Conservation (phyloP, 1,140 invertebrate species). For the Plutomurus gul region DNA sequence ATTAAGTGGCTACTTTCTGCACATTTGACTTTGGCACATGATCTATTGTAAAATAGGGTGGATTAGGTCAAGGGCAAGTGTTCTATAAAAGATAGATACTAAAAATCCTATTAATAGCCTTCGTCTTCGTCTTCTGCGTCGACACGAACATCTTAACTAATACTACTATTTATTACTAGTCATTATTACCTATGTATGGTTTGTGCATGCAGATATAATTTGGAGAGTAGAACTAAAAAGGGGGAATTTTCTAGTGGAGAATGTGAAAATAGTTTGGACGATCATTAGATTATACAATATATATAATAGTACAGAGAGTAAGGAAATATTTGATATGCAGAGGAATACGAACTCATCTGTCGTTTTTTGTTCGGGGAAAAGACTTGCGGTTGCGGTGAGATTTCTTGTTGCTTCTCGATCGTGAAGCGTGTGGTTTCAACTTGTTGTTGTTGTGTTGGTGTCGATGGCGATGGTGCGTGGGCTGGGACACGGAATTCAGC, state of each 20-base stretch:
- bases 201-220: too few species aligned
- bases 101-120: too few species aligned
- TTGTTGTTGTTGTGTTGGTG: background rate
- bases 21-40: constrained; percentile 17
- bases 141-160: too few species aligned
- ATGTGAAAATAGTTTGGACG: too few species aligned
- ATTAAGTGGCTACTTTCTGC: constrained; percentile 13
- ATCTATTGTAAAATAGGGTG: background rate
- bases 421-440: background rate
- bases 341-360: constrained; percentile 13
- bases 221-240: too few species aligned
- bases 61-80: background rate
- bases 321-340: constrained; percentile 18
- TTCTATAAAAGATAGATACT: background rate
- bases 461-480: background rate
- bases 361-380: constrained; percentile 17
- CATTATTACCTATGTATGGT: too few species aligned
- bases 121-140: too few species aligned
- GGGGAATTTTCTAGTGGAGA: too few species aligned
- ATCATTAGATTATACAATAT: too few species aligned
- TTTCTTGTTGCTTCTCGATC: background rate
- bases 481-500: background rate
- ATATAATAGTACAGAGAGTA: too few species aligned
- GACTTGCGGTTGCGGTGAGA: constrained; percentile 24
- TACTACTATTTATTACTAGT: too few species aligned